Base-by-base conservation (phyloP, 2,113 vertebrate species). In the Platycercus adscitus region DNA sequence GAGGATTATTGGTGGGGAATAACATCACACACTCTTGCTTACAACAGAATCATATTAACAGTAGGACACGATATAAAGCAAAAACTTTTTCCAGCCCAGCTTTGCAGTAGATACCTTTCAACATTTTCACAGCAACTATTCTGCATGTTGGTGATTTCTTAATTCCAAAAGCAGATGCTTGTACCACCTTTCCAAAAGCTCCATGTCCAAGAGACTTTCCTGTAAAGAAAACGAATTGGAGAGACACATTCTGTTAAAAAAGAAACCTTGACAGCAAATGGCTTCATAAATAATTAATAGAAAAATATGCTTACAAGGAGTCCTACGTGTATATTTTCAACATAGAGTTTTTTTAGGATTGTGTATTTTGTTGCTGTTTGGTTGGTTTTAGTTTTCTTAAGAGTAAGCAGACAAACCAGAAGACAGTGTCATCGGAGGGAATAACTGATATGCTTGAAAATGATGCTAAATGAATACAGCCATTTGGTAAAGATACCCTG, bases 111-210 rank as follows among this genome's bases (percentile, higher is more conserved):
- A 33, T 98, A 99, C 99, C 99, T 99, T 99, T 99, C 72, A 99
- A 98, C 99, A 99, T 99, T 96, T 99, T 99, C 55, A 99, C 99
- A 53, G 99, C 99, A 87, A 99, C 99, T 11, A 98, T 99, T 92
- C 98, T 98, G 97, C 99, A 99, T 4, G 98, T 98, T 78, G 98
- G 97, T 26, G 98, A 97, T 71, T 98, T 98, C 91, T 98, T 97
- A 66, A 99, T 99, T 80, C 99, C 99, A 80, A 99, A 99, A 7
- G 99, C 99, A 46, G 98, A 98, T 1, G 99, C 99, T 97, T 99
- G 99, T 69, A 99, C 98, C 94, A 99, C 99, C 94, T 99, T 99
- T 41, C 99, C 99, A 25, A 99, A 99, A 70, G 99, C 99, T 69
- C 99, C 99, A 1, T 98, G 98, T 44, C 99, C 99, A 50, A 99